These are phyloP conservation scores for Coturnix japonica DNA, from an alignment of 2,113 vertebrate species.

Conservation along the genomic window DNA sequence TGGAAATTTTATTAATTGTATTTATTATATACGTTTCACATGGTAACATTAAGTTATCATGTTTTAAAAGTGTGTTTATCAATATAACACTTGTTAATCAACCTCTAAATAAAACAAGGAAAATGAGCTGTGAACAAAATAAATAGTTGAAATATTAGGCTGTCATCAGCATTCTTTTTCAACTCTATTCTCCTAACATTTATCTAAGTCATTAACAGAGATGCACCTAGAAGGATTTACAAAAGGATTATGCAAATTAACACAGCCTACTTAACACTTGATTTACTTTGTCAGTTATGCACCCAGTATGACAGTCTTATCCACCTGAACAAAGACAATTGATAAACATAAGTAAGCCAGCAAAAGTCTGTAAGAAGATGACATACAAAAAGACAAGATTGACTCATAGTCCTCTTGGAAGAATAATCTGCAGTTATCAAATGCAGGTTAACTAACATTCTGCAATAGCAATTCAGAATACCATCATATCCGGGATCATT, in stretches of 20 bases:
- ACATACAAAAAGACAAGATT: background rate
- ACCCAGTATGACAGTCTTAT: background rate
- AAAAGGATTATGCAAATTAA: slow-evolving; percentile 55
- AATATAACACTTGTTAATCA: background rate
- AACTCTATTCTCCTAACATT: background rate
- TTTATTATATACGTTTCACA: background rate
- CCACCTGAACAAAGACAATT: background rate
- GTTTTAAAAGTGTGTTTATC: background rate
- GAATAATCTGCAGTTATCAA: background rate
- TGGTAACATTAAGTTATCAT: background rate
- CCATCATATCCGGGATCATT: background rate
- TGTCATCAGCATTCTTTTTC: background rate
- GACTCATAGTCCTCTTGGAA: background rate
- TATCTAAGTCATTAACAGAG: slow-evolving; percentile 28
- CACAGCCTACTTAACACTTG: slow-evolving; percentile 49
- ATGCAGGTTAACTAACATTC: background rate
- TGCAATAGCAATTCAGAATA: background rate
- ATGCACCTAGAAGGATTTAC: slow-evolving; percentile 43
- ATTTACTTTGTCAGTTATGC: slow-evolving; percentile 39
- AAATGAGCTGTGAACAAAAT: background rate
- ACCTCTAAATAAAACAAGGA: background rate
- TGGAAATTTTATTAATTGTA: background rate
- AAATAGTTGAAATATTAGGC: background rate
- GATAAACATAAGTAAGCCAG: background rate
- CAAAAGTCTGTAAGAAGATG: background rate